These are phyloP conservation scores for Formica aserva DNA, from an alignment of 2,888 invertebrate species.

Conservation along the genomic window DNA sequence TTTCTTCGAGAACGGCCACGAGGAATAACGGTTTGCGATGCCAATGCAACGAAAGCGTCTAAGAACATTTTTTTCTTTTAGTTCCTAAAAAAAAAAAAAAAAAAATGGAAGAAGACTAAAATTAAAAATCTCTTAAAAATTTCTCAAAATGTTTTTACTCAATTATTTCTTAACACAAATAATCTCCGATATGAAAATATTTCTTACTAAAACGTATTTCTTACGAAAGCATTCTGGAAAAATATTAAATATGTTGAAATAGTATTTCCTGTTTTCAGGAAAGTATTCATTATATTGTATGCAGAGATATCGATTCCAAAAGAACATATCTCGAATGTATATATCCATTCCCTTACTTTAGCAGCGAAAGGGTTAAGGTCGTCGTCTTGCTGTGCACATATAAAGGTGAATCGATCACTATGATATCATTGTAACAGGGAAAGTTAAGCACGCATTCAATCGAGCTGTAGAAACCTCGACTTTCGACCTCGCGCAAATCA, in stretches of 20 bases:
- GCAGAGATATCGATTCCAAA: constrained; percentile 36
- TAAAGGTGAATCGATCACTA: constrained; percentile 56
- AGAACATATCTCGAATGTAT: not conserved
- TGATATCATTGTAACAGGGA: constrained; percentile 46
- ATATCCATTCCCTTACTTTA: constrained; percentile 37
- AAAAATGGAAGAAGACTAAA: not conserved
- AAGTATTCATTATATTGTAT: not conserved
- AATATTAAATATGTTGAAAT: constrained; percentile 19
- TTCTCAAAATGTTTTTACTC: not conserved
- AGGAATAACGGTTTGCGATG: constrained; percentile 64
- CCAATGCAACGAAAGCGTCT: constrained; percentile 36
- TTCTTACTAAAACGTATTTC: not conserved
- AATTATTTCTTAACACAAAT: not conserved
- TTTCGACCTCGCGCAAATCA: constrained; percentile 39
- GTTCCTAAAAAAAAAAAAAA: not conserved
- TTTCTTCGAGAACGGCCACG: constrained; percentile 56
- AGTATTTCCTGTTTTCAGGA: not conserved
- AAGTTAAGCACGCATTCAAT: constrained; percentile 59
- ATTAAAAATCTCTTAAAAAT: not conserved
- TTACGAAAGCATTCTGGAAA: not conserved
- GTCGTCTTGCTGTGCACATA: constrained; percentile 1
- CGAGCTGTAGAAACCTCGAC: constrained; percentile 39
- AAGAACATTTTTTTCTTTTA: constrained; percentile 1
- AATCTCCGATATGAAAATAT: not conserved
- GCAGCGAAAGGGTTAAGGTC: constrained; percentile 49